Percentiles rank a stretch among this genome's conserved stretches.
These are phyloP conservation scores for Flabesymbios commensalis DNA, from an alignment of 2,888 invertebrate species.

Conservation along the genomic window DNA sequence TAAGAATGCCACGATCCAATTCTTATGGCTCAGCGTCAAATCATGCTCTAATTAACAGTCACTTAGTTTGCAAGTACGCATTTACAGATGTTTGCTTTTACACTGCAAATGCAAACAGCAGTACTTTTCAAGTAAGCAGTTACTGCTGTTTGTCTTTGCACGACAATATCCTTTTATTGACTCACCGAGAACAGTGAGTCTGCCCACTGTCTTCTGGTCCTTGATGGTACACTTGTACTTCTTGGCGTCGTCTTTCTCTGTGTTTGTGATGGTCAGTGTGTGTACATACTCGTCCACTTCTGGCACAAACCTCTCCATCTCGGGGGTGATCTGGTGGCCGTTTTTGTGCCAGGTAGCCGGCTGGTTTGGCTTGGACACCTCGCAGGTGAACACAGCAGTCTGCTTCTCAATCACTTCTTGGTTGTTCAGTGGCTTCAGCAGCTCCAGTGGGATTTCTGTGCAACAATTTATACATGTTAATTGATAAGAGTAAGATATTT, in stretches of 20 bases:
- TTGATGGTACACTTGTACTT: slow-evolving; percentile 41
- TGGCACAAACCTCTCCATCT: slow-evolving; percentile 19
- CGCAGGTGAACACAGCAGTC: slow-evolving; percentile 70
- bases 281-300: slow-evolving; percentile 44
- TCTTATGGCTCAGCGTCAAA: no score
- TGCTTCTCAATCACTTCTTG: slow-evolving; percentile 48
- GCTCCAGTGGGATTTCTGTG: slow-evolving; percentile 54
- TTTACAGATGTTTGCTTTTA: no score
- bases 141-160: no score
- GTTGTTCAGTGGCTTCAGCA: slow-evolving; percentile 50
- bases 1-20: no score
- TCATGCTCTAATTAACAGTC: no score
- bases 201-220: slow-evolving; percentile 48
- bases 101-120: no score
- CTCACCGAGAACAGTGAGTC: slow-evolving; percentile 49
- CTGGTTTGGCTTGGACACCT: slow-evolving; percentile 78
- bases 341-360: slow-evolving; percentile 83
- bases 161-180: no score
- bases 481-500: no score
- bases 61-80: no score
- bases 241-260: slow-evolving; percentile 19
- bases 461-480: neutral
- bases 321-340: slow-evolving; percentile 74
- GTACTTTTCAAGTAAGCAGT: no score
- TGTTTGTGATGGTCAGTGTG: slow-evolving; percentile 44